Evolutionary conservation across 2,113 vertebrate species (phyloP), one percentile per base, ranked within the genome.

Genomic region (Oophaga pumilio): DNA sequence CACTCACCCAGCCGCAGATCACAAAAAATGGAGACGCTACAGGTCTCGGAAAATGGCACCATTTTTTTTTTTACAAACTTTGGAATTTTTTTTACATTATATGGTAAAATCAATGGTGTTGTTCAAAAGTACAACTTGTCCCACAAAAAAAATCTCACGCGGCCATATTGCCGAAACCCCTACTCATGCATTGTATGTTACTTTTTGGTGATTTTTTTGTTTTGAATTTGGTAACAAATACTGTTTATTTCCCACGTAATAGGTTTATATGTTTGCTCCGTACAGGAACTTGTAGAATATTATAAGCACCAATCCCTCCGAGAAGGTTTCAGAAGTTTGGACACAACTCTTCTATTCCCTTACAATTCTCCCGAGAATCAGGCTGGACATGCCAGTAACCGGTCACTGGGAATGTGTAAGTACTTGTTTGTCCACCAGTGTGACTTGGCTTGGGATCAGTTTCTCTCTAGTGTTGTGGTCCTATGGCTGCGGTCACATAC

Each of bases 281-380:
- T 66, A 60, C 93, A 99, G 98, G 98, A 99, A 91, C 95, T 99
- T 0, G 94, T 99, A 18, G 98, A 99, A 85, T 98, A 99, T 90
- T 99, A 99, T 91, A 98, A 97, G 82, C 96, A 97, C 89, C 97
- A 99, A 87, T 99, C 98, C 74, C 95, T 99, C 60, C 97, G 96
- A 91, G 98, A 99, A 94, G 98, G 98, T 0, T 99, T 99, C 87
- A 91, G 97, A 91, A 98, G 96, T 91, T 93, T 99, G 92, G 98
- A 99, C 91, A 99, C 98, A 2, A 98, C 96, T 10, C 95, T 99
- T 74, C 96, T 97, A 82, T 97, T 96, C 90, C 97, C 98, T 0
- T 99, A 96, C 92, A 96, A 95, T 89, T 96, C 97, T 85, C 91
- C 93, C 0, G 97, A 99, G 90, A 97, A 96, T 17, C 90, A 94